Percentiles rank a stretch among this genome's conserved stretches.
Evolutionary conservation across 2,113 vertebrate genomes (phyloP).

Genomic region (Cichladusa arquata): DNA sequence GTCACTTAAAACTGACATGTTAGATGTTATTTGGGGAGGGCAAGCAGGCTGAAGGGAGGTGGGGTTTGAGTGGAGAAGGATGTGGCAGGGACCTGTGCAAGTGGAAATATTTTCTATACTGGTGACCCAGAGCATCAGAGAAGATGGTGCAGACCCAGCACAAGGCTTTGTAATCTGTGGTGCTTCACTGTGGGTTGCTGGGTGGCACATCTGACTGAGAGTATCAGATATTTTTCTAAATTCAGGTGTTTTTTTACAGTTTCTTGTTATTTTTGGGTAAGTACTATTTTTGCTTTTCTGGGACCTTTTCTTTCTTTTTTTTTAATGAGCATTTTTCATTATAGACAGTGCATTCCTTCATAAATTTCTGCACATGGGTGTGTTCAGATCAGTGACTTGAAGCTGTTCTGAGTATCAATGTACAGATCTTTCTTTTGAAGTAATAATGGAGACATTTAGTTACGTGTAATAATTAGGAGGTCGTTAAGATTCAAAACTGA

Average conservation of each 20-base stretch:
- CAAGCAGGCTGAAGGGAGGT: not conserved
- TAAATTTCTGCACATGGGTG: fast-evolving
- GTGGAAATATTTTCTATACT: not conserved
- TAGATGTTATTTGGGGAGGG: not conserved
- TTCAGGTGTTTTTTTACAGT: not conserved
- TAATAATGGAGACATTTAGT: not conserved
- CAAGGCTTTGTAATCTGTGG: not conserved
- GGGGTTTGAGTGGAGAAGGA: not conserved
- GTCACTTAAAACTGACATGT: not conserved
- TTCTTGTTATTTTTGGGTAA: not conserved
- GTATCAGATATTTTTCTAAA: not conserved
- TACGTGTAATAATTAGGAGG: not conserved
- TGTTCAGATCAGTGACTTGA: not conserved
- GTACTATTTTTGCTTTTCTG: not conserved
- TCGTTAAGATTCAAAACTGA: not conserved
- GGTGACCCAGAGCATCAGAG: not conserved
- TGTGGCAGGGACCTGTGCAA: not conserved
- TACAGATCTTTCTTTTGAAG: not conserved
- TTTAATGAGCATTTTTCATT: not conserved
- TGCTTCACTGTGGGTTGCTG: not conserved
- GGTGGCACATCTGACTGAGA: not conserved
- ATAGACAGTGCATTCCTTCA: not conserved
- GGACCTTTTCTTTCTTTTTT: too few relatives aligned
- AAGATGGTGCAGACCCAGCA: not conserved
- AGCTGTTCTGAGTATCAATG: not conserved